A percentile compares a stretch with the other conserved stretches of the same genome.
Conservation (phyloP, 2,797 vertebrate species). For the Macroramphosus scolopax region DNA sequence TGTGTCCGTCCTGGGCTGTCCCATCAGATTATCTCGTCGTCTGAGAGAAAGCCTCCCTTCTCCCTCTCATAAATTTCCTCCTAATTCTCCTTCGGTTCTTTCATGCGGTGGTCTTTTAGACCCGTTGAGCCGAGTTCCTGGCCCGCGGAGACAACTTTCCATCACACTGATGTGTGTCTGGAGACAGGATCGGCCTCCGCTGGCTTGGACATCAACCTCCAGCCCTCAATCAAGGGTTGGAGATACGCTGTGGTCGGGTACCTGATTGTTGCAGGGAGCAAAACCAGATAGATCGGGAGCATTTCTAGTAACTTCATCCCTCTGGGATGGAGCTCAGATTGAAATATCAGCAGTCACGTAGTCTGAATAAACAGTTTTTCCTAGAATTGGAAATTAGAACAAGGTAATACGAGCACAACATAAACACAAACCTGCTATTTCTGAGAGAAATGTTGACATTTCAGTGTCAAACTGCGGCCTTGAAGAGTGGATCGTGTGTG, state of each 20-base stretch:
- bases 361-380: conserved; percentile 3
- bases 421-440: conserved; percentile 5
- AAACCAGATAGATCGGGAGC: conserved; percentile 8
- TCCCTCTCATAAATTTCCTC: conserved; percentile 51
- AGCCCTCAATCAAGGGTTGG: conserved; percentile 15
- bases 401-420: background rate
- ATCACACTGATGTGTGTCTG: conserved; percentile 45
- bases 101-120: conserved; percentile 46
- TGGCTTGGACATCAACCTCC: conserved; percentile 13
- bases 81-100: conserved; percentile 36
- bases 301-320: conserved; percentile 10
- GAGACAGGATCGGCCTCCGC: conserved; percentile 20
- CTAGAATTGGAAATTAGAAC: conserved; percentile 2
- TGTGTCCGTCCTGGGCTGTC: conserved; percentile 15
- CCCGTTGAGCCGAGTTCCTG: conserved; percentile 42
- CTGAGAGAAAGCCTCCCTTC: conserved; percentile 50
- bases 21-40: conserved; percentile 65
- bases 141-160: conserved; percentile 53
- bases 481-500: too few relatives aligned
- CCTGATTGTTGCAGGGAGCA: conserved; percentile 1
- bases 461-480: too few relatives aligned
- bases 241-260: conserved; percentile 14
- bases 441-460: background rate
- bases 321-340: conserved; percentile 1
- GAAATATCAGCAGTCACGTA: background rate